phyloP scores from a whole-genome alignment of 1,140 invertebrate species.

The Drosophila simulans region DNA sequence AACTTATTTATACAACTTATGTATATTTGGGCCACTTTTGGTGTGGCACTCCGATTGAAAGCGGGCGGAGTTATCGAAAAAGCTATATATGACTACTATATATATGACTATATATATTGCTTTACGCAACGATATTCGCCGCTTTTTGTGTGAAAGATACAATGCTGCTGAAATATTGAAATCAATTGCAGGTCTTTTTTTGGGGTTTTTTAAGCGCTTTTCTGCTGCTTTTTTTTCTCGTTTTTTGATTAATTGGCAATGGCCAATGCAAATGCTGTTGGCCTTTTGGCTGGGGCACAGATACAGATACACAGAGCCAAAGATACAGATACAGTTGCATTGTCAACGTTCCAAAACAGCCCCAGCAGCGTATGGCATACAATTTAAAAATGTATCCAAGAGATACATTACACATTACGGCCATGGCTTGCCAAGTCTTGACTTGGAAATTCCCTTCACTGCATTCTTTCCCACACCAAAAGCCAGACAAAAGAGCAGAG shows the following conservation, averaged over 20 bases:
- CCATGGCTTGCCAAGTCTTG: conserved; percentile 73
- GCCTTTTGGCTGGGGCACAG: conserved; percentile 47
- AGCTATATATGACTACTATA: background rate
- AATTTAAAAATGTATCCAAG: conserved; percentile 80
- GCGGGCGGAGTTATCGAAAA: conserved; percentile 33
- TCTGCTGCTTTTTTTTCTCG: background rate
- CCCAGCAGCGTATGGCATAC: conserved; percentile 57
- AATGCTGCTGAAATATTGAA: conserved; percentile 73
- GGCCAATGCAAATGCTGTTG: conserved; percentile 74
- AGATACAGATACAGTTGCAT: conserved; percentile 43
- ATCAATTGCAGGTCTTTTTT: conserved; percentile 61
- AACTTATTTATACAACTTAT: conserved; percentile 9
- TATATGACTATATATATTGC: conserved; percentile 39
- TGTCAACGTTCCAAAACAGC: conserved; percentile 72
- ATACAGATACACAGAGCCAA: conserved; percentile 6
- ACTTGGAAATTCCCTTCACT: conserved; percentile 79
- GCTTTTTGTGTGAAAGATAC: conserved; percentile 42
- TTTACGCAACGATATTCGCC: conserved; percentile 65
- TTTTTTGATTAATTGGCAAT: conserved; percentile 73
- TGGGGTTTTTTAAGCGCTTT: conserved; percentile 27
- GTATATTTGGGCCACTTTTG: conserved; percentile 35
- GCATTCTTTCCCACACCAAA: conserved; percentile 79
- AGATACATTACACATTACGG: conserved; percentile 80
- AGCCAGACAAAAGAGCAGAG: conserved; percentile 40
- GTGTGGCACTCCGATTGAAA: conserved; percentile 27